Conservation (phyloP, 1,140 invertebrate species). For the Drosophila nigromelanica region DNA sequence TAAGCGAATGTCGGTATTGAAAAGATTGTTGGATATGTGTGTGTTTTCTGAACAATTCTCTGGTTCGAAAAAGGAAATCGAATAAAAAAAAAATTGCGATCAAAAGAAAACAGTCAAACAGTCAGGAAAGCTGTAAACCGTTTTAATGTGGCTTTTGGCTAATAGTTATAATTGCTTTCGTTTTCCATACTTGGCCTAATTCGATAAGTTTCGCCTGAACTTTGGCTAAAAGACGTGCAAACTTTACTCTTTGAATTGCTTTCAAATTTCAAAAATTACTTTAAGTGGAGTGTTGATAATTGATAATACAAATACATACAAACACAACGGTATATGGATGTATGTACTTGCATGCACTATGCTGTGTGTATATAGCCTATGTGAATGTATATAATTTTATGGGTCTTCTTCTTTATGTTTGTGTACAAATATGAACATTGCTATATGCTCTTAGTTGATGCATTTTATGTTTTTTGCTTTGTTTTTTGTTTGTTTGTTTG, state of each 20-base stretch:
- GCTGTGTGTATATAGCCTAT: slow-evolving; percentile 21
- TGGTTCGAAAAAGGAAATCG: slow-evolving; percentile 18
- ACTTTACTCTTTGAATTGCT: slow-evolving; percentile 7
- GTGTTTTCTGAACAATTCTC: slow-evolving; percentile 16
- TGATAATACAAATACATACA: neutral
- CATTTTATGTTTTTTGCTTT: slow-evolving; percentile 40
- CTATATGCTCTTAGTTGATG: slow-evolving; percentile 16
- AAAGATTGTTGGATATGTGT: slow-evolving; percentile 56
- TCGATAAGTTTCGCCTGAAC: neutral
- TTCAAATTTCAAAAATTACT: slow-evolving; percentile 5
- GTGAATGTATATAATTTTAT: slow-evolving; percentile 17
- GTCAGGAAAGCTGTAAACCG: neutral
- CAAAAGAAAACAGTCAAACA: neutral
- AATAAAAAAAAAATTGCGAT: neutral
- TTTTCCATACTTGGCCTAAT: slow-evolving; percentile 4
- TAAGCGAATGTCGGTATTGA: slow-evolving; percentile 21
- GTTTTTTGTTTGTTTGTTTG: slow-evolving; percentile 25
- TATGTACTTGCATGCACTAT: neutral
- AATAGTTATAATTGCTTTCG: slow-evolving; percentile 20
- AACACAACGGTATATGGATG: slow-evolving; percentile 1
- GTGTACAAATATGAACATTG: slow-evolving; percentile 67
- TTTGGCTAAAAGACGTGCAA: slow-evolving; percentile 29
- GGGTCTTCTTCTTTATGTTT: slow-evolving; percentile 16
- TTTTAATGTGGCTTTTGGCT: slow-evolving; percentile 6
- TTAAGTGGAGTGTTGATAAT: neutral